phyloP scores from a whole-genome alignment of 2,113 vertebrate genomes.

The Pangasianodon gigas region DNA sequence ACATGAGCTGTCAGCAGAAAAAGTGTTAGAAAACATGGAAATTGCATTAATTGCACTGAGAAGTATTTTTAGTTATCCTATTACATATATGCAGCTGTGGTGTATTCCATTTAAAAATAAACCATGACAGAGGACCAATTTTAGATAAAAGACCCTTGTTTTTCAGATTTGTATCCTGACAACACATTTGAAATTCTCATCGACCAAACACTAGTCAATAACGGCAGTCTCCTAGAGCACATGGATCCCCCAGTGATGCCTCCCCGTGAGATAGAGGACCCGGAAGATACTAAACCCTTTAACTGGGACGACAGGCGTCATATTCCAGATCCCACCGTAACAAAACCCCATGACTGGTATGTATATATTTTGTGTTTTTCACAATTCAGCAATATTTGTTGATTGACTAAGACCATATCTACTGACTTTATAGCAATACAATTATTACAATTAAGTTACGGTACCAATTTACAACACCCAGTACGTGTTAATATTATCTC shows the following conservation, averaged over 20 bases:
- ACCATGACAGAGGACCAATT: neutral
- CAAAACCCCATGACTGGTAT: conserved; percentile 56
- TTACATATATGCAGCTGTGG: neutral
- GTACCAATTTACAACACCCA: neutral
- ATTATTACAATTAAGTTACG: neutral
- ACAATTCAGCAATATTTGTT: neutral
- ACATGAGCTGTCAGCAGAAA: neutral
- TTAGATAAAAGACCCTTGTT: neutral
- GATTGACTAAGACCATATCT: neutral
- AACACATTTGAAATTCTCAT: conserved; percentile 62
- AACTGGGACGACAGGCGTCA: conserved; percentile 52
- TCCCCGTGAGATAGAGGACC: conserved; percentile 49
- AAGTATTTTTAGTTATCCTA: neutral
- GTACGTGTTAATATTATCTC: neutral
- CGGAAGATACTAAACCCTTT: conserved; percentile 46
- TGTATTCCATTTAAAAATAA: neutral
- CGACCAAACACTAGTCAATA: conserved; percentile 56
- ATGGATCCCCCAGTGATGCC: conserved; percentile 50
- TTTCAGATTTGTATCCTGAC: conserved; percentile 60
- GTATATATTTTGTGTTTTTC: neutral
- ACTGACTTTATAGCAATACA: neutral
- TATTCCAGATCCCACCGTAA: conserved; percentile 49
- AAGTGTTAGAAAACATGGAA: neutral
- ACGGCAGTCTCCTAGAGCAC: conserved; percentile 59
- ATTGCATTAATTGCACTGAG: neutral